These are phyloP conservation scores for Delichon dasypus DNA, from an alignment of 2,797 vertebrate genomes.

Conservation along the genomic window DNA sequence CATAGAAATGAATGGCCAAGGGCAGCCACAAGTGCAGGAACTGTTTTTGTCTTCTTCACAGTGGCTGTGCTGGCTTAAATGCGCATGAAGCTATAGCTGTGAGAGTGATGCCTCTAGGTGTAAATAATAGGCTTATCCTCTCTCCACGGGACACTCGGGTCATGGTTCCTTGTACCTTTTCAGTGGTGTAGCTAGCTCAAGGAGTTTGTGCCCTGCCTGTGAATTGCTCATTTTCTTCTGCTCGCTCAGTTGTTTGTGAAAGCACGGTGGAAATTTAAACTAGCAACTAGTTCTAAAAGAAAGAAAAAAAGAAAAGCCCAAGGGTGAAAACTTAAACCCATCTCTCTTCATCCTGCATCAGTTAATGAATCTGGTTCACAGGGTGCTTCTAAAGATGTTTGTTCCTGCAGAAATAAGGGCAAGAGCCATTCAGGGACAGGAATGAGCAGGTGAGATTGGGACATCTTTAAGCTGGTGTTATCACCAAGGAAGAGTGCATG, in stretches of 20 bases:
- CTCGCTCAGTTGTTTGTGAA: not conserved
- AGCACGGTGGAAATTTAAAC: not conserved
- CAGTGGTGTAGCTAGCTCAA: slow-evolving; percentile 11
- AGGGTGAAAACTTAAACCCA: not conserved
- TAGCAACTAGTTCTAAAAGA: not conserved
- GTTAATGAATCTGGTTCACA: not conserved
- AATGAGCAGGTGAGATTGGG: not conserved
- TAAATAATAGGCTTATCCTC: slow-evolving; percentile 50
- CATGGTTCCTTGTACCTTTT: not conserved
- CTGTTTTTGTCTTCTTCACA: not conserved
- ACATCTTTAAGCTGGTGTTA: not conserved
- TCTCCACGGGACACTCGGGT: not conserved
- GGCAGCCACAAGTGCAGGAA: not conserved
- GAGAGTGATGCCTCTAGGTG: not conserved
- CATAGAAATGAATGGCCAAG: not conserved
- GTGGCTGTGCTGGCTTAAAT: not conserved
- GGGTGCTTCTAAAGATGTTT: not conserved
- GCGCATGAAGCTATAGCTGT: not conserved
- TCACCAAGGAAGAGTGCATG: not conserved
- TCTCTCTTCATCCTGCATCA: not conserved
- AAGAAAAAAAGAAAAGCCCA: not conserved
- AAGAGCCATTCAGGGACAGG: accelerated
- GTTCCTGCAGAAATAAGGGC: not conserved
- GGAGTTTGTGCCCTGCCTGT: not conserved
- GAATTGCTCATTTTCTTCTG: slow-evolving; percentile 18